Conservation (phyloP, 2,113 vertebrate genomes). For the Cygnus buccinator region DNA sequence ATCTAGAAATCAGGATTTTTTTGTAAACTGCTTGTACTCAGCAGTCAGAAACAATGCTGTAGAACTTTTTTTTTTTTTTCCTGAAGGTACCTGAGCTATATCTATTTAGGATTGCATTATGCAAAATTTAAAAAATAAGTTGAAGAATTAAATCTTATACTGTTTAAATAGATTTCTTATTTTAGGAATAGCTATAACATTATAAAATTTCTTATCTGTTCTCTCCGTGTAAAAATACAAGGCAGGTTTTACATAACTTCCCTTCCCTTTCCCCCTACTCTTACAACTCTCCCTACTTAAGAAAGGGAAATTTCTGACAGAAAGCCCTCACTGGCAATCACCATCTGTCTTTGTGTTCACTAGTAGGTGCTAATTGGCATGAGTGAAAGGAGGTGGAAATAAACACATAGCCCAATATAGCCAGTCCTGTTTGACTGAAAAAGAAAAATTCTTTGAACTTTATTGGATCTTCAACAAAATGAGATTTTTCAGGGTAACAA, state of each 20-base stretch:
- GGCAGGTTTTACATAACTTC: slow-evolving; percentile 14
- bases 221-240: slow-evolving; percentile 48
- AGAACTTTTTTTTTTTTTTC: not conserved
- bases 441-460: slow-evolving; percentile 68
- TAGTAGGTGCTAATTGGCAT: slow-evolving; percentile 71
- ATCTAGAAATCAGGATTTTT: not conserved
- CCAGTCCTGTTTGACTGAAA: slow-evolving; percentile 13
- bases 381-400: slow-evolving; percentile 51
- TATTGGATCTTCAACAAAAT: slow-evolving; percentile 42
- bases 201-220: slow-evolving; percentile 33
- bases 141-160: slow-evolving; percentile 25
- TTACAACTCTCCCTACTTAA: not conserved
- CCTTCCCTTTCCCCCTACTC: not conserved
- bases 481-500: slow-evolving; percentile 23
- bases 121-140: not conserved
- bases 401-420: slow-evolving; percentile 51
- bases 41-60: not conserved
- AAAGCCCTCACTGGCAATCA: slow-evolving; percentile 18
- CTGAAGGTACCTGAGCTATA: not conserved
- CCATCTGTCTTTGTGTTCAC: slow-evolving; percentile 55
- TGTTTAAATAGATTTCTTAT: slow-evolving; percentile 9
- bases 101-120: not conserved
- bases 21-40: not conserved
- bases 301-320: slow-evolving; percentile 53
- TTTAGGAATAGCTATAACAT: slow-evolving; percentile 37